These are phyloP conservation scores for crab-eating macaque (Macaca fascicularis) DNA, from an alignment of 2,113 vertebrate genomes.

Conservation along the genomic window DNA sequence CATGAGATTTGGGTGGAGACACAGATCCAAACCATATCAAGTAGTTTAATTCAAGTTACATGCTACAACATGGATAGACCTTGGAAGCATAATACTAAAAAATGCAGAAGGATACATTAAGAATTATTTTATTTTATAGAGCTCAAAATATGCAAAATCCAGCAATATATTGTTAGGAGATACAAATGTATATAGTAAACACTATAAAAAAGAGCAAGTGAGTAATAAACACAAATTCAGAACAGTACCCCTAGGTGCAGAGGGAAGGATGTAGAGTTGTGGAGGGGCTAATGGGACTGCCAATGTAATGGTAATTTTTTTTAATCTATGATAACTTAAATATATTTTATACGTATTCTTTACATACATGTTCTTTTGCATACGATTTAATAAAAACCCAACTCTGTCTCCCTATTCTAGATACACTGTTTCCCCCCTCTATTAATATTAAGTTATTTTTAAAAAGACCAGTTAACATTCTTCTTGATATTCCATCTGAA, in stretches of 20 bases:
- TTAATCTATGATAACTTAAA: neutral
- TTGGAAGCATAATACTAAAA: neutral
- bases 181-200: neutral
- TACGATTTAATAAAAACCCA: slow-evolving; percentile 7
- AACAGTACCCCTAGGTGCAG: neutral
- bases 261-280: neutral
- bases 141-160: slow-evolving; percentile 16
- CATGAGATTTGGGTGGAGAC: too few relatives aligned
- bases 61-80: neutral
- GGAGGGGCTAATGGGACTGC: neutral
- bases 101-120: neutral
- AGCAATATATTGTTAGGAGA: neutral
- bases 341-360: neutral
- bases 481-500: neutral
- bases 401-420: neutral
- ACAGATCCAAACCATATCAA: too few relatives aligned
- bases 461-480: neutral
- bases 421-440: neutral
- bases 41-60: neutral
- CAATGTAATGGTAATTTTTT: neutral
- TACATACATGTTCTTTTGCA: neutral
- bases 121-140: neutral
- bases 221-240: neutral
- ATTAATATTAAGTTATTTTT: neutral
- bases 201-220: neutral